Evolutionary conservation across 2,888 invertebrate species (phyloP).

Genomic region (Chymomyza caudatula): DNA sequence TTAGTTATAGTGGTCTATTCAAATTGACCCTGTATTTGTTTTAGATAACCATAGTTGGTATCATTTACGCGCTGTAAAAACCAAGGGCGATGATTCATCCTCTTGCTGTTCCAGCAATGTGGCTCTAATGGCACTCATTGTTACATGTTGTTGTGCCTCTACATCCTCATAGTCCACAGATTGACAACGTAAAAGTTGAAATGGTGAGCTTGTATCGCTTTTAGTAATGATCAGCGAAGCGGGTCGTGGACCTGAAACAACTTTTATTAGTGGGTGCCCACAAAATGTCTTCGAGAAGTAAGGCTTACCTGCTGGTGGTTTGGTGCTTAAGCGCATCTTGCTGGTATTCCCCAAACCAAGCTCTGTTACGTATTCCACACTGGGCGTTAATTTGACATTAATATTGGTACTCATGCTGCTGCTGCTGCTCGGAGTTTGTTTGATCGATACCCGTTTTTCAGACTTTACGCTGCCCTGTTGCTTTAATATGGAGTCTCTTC

Average conservation of each 20-base stretch:
- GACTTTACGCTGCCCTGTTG: conserved; percentile 74
- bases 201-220: conserved; percentile 74
- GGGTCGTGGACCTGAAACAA: conserved; percentile 73
- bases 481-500: conserved; percentile 77
- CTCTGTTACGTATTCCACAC: conserved; percentile 76
- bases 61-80: conserved; percentile 75
- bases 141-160: conserved; percentile 72
- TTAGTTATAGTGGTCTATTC: background rate
- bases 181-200: conserved; percentile 76
- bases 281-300: too few species aligned
- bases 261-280: background rate
- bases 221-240: conserved; percentile 76
- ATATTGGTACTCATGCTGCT: conserved; percentile 43
- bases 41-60: conserved; percentile 21
- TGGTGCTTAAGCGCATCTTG: conserved; percentile 53
- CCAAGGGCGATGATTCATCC: conserved; percentile 76
- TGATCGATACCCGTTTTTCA: conserved; percentile 78
- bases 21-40: background rate
- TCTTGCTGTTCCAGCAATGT: conserved; percentile 72
- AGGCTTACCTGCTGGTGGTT: conserved; percentile 72
- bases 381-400: conserved; percentile 54
- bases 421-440: conserved; percentile 53
- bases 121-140: conserved; percentile 46
- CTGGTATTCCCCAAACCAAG: conserved; percentile 38
- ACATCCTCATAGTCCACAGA: conserved; percentile 78